Base-by-base conservation (phyloP, 2,113 vertebrate species). In the Probosciger aterrimus region DNA sequence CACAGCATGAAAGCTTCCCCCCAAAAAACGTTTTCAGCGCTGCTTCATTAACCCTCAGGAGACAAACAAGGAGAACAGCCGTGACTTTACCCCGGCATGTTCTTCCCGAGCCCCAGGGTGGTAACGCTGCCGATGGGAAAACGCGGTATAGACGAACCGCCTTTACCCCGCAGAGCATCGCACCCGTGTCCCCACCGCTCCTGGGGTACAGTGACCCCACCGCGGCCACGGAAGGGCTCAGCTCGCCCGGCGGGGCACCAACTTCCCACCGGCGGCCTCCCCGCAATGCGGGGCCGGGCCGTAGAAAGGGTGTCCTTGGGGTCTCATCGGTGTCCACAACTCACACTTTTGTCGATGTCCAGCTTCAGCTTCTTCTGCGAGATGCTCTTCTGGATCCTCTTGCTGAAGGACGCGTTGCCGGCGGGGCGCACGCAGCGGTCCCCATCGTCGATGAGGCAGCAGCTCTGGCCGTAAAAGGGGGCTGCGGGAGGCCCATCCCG, bases 321-420 rank as follows among this genome's bases (percentile, higher is more conserved):
- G 59, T 17, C 15, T 25, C 39, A 25, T 47, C 35, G 9, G 90
- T 7, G 41, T 49, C 63, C n/a, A 13, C 35, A 10, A 98, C 99
- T 99, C 93, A 99, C 99, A 59, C 99, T 99, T 95, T 99, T 99
- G 98, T 99, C 99, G 95, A 99, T 99, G 98, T 99, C 99, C 97
- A 99, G 98, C 78, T 98, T 98, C 91, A 98, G 98, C 97, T 98
- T 98, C 97, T 98, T 98, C 97, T 98, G 98, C 25, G 98, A 98
- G 97, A 98, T 98, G 97, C 98, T 98, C 96, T 98, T 98, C 97
- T 98, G 98, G 97, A 98, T 98, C 80, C 98, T 92, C 96, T 98
- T 98, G 97, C 98, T 98, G 96, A 98, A 98, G 98, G 99, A 99
- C 97, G 99, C 99, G 98, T 99, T 99, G 93, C 99, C 99, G 70